Percentiles rank a stretch among this genome's conserved stretches.
Evolutionary conservation across 2,888 invertebrate species (phyloP).

Genomic region (Troilus luridus): DNA sequence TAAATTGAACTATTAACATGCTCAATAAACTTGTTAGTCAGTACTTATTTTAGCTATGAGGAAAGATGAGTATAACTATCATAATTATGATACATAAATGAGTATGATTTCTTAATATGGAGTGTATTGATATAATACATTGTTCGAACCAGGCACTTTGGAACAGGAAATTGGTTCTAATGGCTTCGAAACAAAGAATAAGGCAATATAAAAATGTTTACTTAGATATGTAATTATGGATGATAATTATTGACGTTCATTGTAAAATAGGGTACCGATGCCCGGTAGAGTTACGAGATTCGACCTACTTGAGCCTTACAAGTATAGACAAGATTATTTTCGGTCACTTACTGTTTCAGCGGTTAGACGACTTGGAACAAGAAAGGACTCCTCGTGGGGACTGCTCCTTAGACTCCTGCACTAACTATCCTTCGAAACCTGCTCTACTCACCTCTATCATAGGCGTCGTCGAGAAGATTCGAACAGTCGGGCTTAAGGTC

Average conservation of each 20-base stretch:
- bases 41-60: not conserved
- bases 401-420: not conserved
- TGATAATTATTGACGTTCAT: not conserved
- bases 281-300: not conserved
- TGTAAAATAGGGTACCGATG: not conserved
- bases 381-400: not conserved
- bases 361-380: not conserved
- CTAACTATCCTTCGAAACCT: not conserved
- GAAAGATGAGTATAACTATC: not conserved
- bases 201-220: not conserved
- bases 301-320: not conserved
- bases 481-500: slow-evolving; percentile 38
- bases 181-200: not conserved
- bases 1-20: too few species aligned
- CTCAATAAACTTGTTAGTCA: too few species aligned
- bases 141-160: not conserved
- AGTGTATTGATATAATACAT: not conserved
- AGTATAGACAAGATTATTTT: slow-evolving; percentile 9
- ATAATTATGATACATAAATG: not conserved
- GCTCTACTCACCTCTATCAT: slow-evolving; percentile 16
- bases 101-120: not conserved
- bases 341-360: slow-evolving; percentile 13
- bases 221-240: not conserved
- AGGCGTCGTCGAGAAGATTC: slow-evolving; percentile 3
- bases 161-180: not conserved